phyloP scores from a whole-genome alignment of 2,113 vertebrate species.

The Girardinichthys multiradiatus region DNA sequence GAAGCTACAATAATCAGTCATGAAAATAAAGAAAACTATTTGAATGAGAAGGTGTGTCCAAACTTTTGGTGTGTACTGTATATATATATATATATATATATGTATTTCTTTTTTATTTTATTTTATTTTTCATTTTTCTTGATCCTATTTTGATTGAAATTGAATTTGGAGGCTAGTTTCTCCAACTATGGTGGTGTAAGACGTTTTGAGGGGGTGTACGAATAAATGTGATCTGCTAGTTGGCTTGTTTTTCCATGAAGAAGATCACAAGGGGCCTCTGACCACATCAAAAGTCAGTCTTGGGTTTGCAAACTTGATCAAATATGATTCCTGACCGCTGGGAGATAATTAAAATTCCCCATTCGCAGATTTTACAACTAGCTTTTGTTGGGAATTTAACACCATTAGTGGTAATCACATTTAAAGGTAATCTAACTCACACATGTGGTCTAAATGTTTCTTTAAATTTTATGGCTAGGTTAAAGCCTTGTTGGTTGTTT shows the following conservation, averaged over 20 bases:
- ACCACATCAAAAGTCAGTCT: neutral
- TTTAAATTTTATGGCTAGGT: neutral
- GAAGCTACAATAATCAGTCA: too few relatives aligned
- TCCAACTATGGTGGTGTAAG: neutral
- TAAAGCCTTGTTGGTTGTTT: neutral
- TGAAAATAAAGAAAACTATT: too few relatives aligned
- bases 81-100: too few relatives aligned
- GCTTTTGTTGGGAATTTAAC: neutral
- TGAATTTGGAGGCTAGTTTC: neutral
- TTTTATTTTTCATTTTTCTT: neutral
- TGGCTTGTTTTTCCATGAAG: neutral
- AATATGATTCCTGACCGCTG: neutral
- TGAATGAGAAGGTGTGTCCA: too few relatives aligned
- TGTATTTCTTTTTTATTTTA: too few relatives aligned
- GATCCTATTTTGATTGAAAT: neutral
- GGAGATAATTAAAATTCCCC: neutral
- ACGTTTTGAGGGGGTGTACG: neutral
- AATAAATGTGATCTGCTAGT: neutral
- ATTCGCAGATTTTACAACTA: constrained; percentile 1
- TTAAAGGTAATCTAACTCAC: neutral
- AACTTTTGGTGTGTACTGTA: too few relatives aligned
- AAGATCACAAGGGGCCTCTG: constrained; percentile 2
- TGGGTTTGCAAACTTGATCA: constrained; percentile 1
- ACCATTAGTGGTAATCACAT: neutral
- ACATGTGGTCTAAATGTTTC: neutral